Evolutionary conservation across 2,113 vertebrate genomes (phyloP).

Genomic region (Prunella fulvescens): DNA sequence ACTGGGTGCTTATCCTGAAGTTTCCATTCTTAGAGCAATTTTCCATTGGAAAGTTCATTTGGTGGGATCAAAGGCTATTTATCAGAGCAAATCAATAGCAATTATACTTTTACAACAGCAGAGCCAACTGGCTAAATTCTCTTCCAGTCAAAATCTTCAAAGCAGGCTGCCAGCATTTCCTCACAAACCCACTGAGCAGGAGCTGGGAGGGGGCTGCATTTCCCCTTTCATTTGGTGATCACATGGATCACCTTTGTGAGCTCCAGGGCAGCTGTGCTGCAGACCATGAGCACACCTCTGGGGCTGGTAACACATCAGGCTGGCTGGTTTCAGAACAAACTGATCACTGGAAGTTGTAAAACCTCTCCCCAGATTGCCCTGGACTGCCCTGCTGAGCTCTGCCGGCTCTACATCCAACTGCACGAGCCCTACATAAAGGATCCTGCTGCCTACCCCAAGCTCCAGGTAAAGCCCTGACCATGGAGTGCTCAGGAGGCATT

Average conservation of each 20-base stretch:
- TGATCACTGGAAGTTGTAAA: not conserved
- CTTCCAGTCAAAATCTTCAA: not conserved
- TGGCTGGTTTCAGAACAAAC: not conserved
- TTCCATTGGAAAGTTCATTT: constrained; percentile 1
- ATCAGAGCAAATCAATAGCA: not conserved
- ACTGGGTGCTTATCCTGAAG: not conserved
- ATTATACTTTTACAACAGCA: not conserved
- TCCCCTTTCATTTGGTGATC: not conserved
- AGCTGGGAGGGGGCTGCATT: not conserved
- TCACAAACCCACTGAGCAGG: not conserved
- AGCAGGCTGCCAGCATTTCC: not conserved
- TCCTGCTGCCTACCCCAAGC: constrained; percentile 87
- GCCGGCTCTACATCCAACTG: constrained; percentile 79
- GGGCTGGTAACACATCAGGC: not conserved
- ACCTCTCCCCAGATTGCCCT: constrained; percentile 78
- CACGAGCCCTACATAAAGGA: constrained; percentile 93
- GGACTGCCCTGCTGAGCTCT: constrained; percentile 85
- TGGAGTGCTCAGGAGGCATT: not conserved
- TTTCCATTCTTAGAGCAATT: not conserved
- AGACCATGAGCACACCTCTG: not conserved
- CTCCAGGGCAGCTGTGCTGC: not conserved
- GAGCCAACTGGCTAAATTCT: not conserved
- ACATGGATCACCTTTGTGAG: not conserved
- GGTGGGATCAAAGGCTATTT: not conserved
- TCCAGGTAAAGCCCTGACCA: constrained; percentile 79